Evolutionary conservation across 1,140 invertebrate genomes (phyloP), one percentile per base, ranked within the genome.

Genomic region (Atopsyche davidsoni): DNA sequence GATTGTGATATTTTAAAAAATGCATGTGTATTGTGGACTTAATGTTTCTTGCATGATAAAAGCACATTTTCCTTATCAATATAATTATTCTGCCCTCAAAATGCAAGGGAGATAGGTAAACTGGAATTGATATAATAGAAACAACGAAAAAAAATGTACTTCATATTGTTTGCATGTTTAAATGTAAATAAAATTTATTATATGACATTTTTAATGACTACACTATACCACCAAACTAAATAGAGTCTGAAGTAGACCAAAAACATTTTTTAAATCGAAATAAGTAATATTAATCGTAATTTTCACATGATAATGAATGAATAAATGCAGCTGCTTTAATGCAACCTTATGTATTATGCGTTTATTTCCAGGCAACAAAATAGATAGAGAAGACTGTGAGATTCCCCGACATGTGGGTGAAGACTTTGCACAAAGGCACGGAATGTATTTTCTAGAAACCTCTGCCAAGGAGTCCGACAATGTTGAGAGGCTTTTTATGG

Each of bases 401-500:
- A 93, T 98, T 63, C 93, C 93, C 4, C 83, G 84, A 9, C 84
- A 90, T 66, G 90, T 96, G 35, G 94, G 92, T n/a, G 89, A 95
- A 72, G 89, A 96, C 66, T 98, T 96, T 80, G 91, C 93, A 28
- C 85, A 92, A 65, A 79, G 87, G 58, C 90, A 96, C 68, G 89
- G 91, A 59, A 97, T 98, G 92, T 93, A 94, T 70, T 95, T 97
- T 71, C 82, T 98, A 65, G 96, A 99, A 78, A 98, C 96, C 18
- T 98, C 94, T 22, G 95, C 96, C 10, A 97, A 98, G 74, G 92
- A 97, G 72, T 91, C 93, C 22, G 92, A 95, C 60, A 98, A 98
- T 76, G 95, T 99, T 21, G 95, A 98, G 71, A 85, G 90, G 70
- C 75, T 97, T 43, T 97, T 97, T 72, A 87, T 92, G 79, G 91